Percentiles rank a stretch among this genome's conserved stretches.
Conservation (phyloP, 2,888 invertebrate genomes). For the Sinodicranocentrus sp. region DNA sequence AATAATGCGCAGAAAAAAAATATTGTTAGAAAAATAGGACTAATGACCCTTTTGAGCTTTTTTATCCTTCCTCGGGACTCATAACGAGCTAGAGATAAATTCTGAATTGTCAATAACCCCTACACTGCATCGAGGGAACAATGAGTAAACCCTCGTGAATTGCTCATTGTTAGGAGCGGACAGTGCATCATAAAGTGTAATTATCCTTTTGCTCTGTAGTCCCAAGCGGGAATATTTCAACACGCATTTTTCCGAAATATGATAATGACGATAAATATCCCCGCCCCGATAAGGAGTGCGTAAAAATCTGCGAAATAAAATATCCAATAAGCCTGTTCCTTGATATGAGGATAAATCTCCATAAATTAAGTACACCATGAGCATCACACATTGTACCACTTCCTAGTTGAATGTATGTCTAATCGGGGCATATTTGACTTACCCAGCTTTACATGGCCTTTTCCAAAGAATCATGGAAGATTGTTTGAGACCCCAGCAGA, state of each 20-base stretch:
- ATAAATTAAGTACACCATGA: no score
- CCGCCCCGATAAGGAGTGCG: constrained; percentile 29
- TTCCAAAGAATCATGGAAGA: no score
- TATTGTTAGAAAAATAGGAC: no score
- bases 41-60: neutral
- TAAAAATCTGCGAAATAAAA: no score
- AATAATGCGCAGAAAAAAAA: no score
- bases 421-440: no score
- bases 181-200: constrained; percentile 19
- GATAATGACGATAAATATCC: constrained; percentile 38
- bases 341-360: no score
- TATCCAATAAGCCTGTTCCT: no score
- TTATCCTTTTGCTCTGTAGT: constrained; percentile 32
- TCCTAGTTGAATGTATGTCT: no score
- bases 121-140: neutral
- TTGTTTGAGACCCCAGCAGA: no score
- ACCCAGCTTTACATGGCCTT: no score
- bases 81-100: neutral
- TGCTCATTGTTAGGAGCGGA: constrained; percentile 13
- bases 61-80: neutral
- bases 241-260: constrained; percentile 38
- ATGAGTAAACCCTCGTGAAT: neutral
- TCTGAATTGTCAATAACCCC: neutral
- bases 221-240: constrained; percentile 32
- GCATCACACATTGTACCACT: no score